Evolutionary conservation across 1,140 invertebrate genomes (phyloP), one percentile per base, ranked within the genome.

Genomic region (Globodera rostochiensis): DNA sequence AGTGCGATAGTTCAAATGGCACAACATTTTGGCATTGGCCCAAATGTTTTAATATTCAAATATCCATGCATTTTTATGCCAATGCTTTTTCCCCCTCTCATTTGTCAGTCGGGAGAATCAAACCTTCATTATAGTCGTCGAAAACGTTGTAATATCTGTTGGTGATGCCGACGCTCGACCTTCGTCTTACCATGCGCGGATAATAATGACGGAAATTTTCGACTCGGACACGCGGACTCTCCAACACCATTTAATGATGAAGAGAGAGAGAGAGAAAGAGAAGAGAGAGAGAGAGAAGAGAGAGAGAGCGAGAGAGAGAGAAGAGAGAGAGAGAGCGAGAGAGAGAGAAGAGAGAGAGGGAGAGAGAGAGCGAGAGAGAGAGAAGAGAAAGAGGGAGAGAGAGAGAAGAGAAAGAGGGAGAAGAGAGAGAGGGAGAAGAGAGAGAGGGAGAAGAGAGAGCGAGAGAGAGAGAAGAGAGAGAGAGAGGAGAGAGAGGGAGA

Each of bases 131-230:
- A 64, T 83, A 83, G 25, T 84, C 84, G 71, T 84, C 84, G 46
- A 73, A 85, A 46, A 85, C 83, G 77, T 82, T 84, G 84, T 84
- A 84, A 73, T 84, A 85, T 69, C 85, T 85, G 46, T 79, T 67
- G 47, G 19, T 85, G 46, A 71, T 50, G 2, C 69, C 69, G n/a
- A 78, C 66, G 47, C 57, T 78, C 69, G 69, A 71, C 36, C 36
- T 36, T 78, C 49, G 64, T 70, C 49, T 53, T 57, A 64, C 53
- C 53, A 76, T 25, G 70, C 77, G 77, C 4, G 77, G 77, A n/a
- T 78, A 78, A 70, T 87, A 84, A 71, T 84, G 84, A 21, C 83
- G 83, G 60, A 84, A 84, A 69, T 86, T 84, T 70, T 84, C 83
- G 21, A 84, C 67, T 57, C 83, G 86, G 25, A 84, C 77, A 4